These are phyloP conservation scores for Lucilia sericata DNA, from an alignment of 1,140 invertebrate genomes.

Conservation along the genomic window DNA sequence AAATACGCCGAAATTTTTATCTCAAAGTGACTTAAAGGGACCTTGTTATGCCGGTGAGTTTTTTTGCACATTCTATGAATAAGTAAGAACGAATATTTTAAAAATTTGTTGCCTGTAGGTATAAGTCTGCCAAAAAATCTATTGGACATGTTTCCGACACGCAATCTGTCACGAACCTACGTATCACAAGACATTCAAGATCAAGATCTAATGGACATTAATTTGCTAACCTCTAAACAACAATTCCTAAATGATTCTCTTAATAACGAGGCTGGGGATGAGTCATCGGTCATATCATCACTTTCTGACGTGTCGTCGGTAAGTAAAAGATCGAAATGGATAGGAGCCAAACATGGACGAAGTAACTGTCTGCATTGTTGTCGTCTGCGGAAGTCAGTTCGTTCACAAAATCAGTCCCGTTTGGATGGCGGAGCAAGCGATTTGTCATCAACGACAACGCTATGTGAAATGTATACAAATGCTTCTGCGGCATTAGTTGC, in stretches of 20 bases:
- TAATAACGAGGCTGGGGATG: constrained; percentile 63
- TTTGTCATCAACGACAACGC: constrained; percentile 45
- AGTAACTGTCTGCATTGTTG: constrained; percentile 62
- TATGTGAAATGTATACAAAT: constrained; percentile 56
- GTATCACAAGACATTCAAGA: constrained; percentile 65
- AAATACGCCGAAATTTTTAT: constrained; percentile 60
- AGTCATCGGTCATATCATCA: constrained; percentile 60
- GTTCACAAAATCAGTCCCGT: constrained; percentile 45
- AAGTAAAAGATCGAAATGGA: constrained; percentile 57
- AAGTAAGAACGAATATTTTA: background rate
- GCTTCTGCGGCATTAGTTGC: constrained; percentile 55
- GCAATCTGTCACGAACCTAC: constrained; percentile 61
- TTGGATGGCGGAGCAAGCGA: constrained; percentile 35
- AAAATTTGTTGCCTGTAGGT: constrained; percentile 68
- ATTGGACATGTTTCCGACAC: constrained; percentile 76
- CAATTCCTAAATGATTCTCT: constrained; percentile 63
- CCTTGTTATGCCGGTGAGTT: constrained; percentile 60
- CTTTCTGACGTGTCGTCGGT: constrained; percentile 62
- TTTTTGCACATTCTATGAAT: background rate
- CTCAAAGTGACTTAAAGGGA: constrained; percentile 58
- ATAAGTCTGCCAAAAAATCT: constrained; percentile 81
- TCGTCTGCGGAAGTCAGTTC: constrained; percentile 53
- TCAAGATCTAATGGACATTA: constrained; percentile 58
- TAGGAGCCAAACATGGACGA: constrained; percentile 58
- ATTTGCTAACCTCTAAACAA: constrained; percentile 56